Conservation (phyloP, 2,888 invertebrate species). For the Melinaea menophilus region DNA sequence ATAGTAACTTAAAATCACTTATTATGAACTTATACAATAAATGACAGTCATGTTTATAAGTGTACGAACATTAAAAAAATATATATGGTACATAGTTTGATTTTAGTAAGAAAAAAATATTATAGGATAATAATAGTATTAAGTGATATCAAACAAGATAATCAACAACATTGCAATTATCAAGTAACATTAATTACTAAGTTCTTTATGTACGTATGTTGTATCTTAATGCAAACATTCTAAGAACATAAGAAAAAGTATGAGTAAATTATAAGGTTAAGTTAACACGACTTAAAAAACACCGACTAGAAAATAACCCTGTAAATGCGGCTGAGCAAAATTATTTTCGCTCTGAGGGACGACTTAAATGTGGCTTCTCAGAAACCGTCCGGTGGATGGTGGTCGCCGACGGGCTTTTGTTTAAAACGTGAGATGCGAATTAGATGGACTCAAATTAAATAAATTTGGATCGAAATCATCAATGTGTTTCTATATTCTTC, state of each 20-base stretch:
- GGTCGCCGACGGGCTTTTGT: constrained; percentile 65
- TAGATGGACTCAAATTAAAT: constrained; percentile 67
- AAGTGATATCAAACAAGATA: too few species aligned
- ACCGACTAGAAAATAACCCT: constrained; percentile 38
- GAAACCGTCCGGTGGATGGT: constrained; percentile 56
- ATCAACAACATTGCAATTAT: too few species aligned
- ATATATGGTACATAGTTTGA: too few species aligned
- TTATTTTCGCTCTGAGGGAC: constrained; percentile 45
- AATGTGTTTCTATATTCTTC: too few species aligned
- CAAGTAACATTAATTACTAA: constrained; percentile 3
- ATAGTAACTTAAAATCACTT: too few species aligned
- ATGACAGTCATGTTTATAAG: too few species aligned
- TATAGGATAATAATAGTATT: too few species aligned
- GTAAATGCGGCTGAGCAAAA: constrained; percentile 37
- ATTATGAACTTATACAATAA: too few species aligned
- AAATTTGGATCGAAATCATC: constrained; percentile 47
- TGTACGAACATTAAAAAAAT: too few species aligned
- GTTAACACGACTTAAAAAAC: constrained; percentile 19
- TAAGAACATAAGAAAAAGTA: constrained; percentile 4
- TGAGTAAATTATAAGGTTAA: constrained; percentile 1
- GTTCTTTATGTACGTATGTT: not conserved
- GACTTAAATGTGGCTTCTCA: constrained; percentile 55
- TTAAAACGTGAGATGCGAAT: constrained; percentile 67
- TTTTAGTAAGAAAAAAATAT: too few species aligned
- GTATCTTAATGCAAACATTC: not conserved